phyloP scores from a whole-genome alignment of 2,888 invertebrate species.

The Cantharis rufa region DNA sequence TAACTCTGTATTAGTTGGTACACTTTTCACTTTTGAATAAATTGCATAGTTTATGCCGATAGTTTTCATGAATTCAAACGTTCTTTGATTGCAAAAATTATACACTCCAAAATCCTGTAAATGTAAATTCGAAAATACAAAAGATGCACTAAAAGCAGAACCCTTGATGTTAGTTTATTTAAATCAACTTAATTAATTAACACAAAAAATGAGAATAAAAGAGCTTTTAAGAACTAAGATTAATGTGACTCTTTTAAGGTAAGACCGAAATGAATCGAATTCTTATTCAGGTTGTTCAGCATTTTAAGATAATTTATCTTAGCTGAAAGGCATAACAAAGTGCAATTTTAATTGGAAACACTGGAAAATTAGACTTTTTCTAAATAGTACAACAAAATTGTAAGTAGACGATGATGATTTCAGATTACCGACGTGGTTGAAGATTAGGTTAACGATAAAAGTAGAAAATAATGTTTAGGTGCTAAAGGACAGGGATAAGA shows the following conservation, averaged over 20 bases:
- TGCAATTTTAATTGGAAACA: not conserved
- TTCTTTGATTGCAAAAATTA: not conserved
- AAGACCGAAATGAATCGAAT: conserved; percentile 13
- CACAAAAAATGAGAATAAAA: conserved; percentile 10
- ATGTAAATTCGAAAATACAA: not conserved
- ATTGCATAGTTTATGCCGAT: no score
- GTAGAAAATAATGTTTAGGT: not conserved
- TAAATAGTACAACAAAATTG: not conserved
- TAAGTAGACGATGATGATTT: no score
- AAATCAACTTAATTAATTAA: conserved; percentile 20
- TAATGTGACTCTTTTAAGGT: conserved; percentile 13
- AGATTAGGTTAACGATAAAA: not conserved
- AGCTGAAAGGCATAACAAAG: conserved; percentile 1
- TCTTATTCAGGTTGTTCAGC: conserved; percentile 13
- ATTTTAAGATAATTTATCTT: conserved; percentile 11
- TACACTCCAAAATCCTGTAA: not conserved
- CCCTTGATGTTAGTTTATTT: conserved; percentile 11
- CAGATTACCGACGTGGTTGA: not conserved
- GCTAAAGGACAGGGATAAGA: not conserved
- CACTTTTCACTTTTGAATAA: no score
- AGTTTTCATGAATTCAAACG: no score
- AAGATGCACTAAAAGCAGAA: not conserved
- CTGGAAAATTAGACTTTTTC: not conserved
- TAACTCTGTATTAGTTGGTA: no score
- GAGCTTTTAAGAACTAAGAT: conserved; percentile 14